Conservation (phyloP, 2,888 invertebrate species). For the Tipula unca region DNA sequence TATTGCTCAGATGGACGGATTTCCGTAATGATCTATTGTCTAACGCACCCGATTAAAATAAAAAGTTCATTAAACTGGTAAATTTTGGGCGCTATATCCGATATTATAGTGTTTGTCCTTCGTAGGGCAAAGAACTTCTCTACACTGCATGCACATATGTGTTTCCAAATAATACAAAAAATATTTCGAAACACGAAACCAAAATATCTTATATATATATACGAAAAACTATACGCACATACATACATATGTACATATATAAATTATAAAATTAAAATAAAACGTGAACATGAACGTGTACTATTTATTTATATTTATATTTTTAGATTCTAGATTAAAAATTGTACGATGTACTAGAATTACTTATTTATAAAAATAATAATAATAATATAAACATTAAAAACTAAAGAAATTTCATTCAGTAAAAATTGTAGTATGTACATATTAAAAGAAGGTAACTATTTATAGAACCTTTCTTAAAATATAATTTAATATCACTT, state of each 20-base stretch:
- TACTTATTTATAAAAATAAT: neutral
- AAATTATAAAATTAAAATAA: neutral
- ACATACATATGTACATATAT: neutral
- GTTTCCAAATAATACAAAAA: neutral
- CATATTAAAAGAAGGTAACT: neutral
- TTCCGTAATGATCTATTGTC: neutral
- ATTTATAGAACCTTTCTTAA: neutral
- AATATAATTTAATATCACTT: neutral
- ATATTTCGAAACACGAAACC: neutral
- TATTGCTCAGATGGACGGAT: neutral
- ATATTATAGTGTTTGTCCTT: neutral
- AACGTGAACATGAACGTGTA: slow-evolving; percentile 14
- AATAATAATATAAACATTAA: neutral
- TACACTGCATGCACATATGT: neutral
- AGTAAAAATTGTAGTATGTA: neutral
- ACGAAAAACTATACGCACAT: neutral
- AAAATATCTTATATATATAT: neutral
- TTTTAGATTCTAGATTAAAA: neutral
- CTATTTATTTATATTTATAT: slow-evolving; percentile 8
- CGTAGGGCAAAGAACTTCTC: neutral
- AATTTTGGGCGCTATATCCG: neutral
- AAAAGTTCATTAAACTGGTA: neutral
- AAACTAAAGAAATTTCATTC: neutral
- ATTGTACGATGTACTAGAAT: neutral
- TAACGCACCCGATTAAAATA: neutral